phyloP scores from a whole-genome alignment of 2,113 vertebrate species.

The Progne subis region DNA sequence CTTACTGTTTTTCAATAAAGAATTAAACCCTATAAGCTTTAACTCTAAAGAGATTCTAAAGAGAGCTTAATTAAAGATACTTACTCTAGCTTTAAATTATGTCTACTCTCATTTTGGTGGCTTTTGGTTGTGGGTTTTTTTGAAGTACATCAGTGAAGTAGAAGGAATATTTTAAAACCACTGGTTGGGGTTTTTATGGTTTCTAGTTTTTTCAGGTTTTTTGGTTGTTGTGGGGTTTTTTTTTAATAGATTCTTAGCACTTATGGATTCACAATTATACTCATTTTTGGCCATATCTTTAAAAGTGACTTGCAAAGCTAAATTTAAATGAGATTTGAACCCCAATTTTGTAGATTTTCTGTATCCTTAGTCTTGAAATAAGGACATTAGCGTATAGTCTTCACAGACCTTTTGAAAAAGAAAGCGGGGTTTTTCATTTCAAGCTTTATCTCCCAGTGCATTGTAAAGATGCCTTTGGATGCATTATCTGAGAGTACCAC shows the following conservation, averaged over 20 bases:
- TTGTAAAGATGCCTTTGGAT: neutral
- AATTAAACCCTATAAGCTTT: constrained; percentile 64
- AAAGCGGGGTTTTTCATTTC: neutral
- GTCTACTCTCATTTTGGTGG: neutral
- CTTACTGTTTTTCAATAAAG: constrained; percentile 71
- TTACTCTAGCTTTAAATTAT: constrained; percentile 55
- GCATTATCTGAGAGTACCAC: neutral
- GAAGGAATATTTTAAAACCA: neutral
- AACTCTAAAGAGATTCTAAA: constrained; percentile 29
- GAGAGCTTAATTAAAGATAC: constrained; percentile 66
- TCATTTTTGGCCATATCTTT: neutral
- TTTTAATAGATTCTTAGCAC: neutral
- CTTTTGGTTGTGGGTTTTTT: neutral
- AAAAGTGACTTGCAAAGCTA: neutral
- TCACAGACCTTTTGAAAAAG: neutral
- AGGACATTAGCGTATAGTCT: neutral
- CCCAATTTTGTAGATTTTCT: neutral
- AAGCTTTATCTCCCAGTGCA: neutral
- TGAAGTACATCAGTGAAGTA: neutral
- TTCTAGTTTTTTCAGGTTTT: neutral
- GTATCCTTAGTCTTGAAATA: neutral
- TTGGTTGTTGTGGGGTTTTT: neutral
- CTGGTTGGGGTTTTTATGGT: neutral
- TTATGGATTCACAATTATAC: neutral
- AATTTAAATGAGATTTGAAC: neutral